Evolutionary conservation across 2,888 invertebrate genomes (phyloP), one percentile per base, ranked within the genome.

Genomic region (Ptychoptera contaminata): DNA sequence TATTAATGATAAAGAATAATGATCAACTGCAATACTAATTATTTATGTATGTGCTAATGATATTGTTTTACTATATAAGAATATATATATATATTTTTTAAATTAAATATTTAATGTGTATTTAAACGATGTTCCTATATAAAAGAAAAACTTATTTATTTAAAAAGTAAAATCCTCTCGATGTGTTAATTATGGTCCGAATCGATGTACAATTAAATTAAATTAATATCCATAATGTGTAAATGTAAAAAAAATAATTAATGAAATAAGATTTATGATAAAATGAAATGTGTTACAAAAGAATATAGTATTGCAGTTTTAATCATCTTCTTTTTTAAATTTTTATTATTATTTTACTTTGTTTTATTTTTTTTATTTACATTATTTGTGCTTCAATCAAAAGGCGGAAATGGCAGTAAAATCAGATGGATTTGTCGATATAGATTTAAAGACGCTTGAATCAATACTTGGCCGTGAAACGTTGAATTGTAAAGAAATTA

Each of bases 391-490:
- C 10, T 40, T 44, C 15, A 30, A 14, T 43, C 23, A 11, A 35
- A 54, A 64, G 85, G 93, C 94, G 59, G 92, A 93, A 71, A 88
- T 94, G 82, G 93, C 94, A 46, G 75, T 96, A 55, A 82, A 82
- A 53, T 92, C 93, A 1, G 94, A 94, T 59, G 93, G 93, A 53
- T 94, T 96, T 70, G 83, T 87, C 52, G 94, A 96, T 63, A 92
- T 96, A 59, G 94, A 94, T 67, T 79, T 85, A 56, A 83, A 87
- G 53, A 94, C 94, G 23, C 73, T 94, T 55, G 86, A 90, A 64
- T 87, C 87, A 47, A 90, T 94, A 53, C 72, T 96, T 54, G 82
- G 82, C 44, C 76, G 94, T 52, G 94, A 96, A 68, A 93, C 94
- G 2, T 72, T 96, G 39, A 94, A 94, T 65, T 92, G 91, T 62